Evolutionary conservation across 2,113 vertebrate genomes (phyloP).

Genomic region (Rana temporaria): DNA sequence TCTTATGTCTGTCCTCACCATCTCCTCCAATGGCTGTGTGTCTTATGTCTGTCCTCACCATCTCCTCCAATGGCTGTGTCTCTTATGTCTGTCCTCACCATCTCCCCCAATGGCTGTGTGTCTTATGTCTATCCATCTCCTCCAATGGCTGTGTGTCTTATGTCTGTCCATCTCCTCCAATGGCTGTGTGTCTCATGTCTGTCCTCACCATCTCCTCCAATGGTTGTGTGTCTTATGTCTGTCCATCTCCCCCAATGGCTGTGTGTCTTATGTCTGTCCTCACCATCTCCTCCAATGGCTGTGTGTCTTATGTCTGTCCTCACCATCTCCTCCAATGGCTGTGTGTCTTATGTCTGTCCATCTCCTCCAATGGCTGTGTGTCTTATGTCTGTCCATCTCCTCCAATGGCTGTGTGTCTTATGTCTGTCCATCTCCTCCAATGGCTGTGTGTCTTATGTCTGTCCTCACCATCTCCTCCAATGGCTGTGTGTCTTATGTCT

Average conservation of each 20-base stretch:
- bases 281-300: no score
- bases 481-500: no score
- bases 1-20: neutral
- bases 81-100: no score
- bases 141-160: slow-evolving; percentile 71
- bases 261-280: neutral
- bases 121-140: slow-evolving; percentile 3
- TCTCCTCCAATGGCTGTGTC: no score
- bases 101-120: slow-evolving; percentile 70
- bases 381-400: slow-evolving; percentile 57
- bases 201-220: neutral
- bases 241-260: neutral
- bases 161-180: slow-evolving; percentile 65
- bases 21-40: neutral
- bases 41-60: neutral
- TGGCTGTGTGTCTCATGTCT: slow-evolving; percentile 59
- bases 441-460: no score
- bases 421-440: slow-evolving; percentile 59
- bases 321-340: neutral
- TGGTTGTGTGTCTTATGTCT: neutral
- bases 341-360: neutral
- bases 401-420: no score
- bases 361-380: no score
- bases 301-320: neutral
- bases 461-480: no score